A percentile compares a stretch with the other conserved stretches of the same genome.
Conservation (phyloP, 2,113 vertebrate species). For the Pedetes capensis region DNA sequence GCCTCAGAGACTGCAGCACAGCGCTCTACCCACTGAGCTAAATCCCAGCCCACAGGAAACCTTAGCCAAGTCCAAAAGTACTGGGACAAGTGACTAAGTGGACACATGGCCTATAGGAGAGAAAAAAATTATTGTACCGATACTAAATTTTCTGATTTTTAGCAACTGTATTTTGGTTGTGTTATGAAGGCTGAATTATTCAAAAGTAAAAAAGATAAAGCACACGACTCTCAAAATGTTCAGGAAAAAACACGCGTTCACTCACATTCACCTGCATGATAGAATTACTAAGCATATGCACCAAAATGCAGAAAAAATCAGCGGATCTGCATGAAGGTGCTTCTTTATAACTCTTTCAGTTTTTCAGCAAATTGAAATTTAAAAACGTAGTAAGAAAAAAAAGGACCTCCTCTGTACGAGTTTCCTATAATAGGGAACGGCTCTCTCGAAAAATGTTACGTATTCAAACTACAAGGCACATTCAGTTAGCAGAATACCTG, state of each 20-base stretch:
- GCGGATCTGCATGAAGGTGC: not conserved
- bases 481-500: constrained; percentile 79
- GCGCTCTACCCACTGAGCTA: no score
- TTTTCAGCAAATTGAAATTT: constrained; percentile 16
- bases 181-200: not conserved
- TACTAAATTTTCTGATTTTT: not conserved
- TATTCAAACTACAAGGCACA: not conserved
- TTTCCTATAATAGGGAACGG: not conserved
- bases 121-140: not conserved
- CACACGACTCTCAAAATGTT: not conserved
- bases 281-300: not conserved
- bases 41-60: no score
- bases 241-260: no score
- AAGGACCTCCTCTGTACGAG: not conserved
- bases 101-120: not conserved
- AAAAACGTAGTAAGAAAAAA: not conserved
- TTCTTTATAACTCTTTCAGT: not conserved
- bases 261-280: not conserved
- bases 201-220: not conserved
- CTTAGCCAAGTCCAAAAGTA: not conserved
- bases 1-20: no score
- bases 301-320: not conserved
- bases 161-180: not conserved
- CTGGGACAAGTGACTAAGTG: not conserved
- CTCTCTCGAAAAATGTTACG: not conserved